Percentiles rank a stretch among this genome's conserved stretches.
Evolutionary conservation across 2,888 invertebrate species (phyloP).

Genomic region (Myopa tessellatipennis): DNA sequence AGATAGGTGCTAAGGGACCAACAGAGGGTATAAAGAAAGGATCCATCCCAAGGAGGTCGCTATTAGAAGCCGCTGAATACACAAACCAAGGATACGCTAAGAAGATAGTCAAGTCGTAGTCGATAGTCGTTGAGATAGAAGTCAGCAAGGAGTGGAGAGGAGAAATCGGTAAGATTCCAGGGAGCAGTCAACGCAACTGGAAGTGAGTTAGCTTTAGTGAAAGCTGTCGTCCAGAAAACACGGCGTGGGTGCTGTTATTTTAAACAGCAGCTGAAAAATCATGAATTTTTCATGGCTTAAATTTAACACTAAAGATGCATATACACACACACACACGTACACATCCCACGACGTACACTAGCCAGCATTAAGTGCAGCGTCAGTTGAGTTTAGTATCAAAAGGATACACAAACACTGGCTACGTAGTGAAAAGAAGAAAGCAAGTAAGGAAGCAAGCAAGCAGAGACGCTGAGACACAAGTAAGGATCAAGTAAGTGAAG

Average conservation of each 20-base stretch:
- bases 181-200: neutral
- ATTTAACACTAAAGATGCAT: conserved; percentile 10
- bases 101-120: neutral
- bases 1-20: neutral
- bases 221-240: neutral
- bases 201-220: neutral
- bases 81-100: neutral
- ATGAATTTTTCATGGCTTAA: conserved; percentile 62
- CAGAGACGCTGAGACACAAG: neutral
- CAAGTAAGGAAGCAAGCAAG: neutral
- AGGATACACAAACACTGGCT: neutral
- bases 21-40: neutral
- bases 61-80: too few relatives aligned
- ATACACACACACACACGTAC: neutral
- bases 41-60: neutral
- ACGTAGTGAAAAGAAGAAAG: neutral
- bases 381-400: conserved; percentile 6
- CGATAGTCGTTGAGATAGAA: neutral
- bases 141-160: neutral
- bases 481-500: neutral
- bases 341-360: neutral
- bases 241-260: conserved; percentile 7
- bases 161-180: neutral
- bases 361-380: conserved; percentile 19
- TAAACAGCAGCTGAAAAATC: conserved; percentile 42